These are phyloP conservation scores for Sebastes vulpes DNA, from an alignment of 2,797 vertebrate genomes.

Conservation along the genomic window DNA sequence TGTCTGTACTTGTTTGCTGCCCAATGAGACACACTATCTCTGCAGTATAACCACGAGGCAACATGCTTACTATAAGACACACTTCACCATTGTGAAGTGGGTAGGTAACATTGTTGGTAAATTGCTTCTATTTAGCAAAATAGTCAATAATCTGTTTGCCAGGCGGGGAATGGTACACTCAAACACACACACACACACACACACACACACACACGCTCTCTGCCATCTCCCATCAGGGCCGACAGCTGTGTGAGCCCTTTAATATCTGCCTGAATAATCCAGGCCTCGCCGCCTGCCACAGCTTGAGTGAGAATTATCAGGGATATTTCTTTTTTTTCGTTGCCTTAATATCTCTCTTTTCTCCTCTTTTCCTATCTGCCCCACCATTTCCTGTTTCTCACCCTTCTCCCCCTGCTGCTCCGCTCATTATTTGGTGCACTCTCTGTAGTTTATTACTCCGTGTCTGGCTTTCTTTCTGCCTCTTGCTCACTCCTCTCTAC, in stretches of 20 bases:
- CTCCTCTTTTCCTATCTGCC: background rate
- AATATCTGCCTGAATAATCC: constrained; percentile 74
- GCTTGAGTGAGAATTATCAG: constrained; percentile 19
- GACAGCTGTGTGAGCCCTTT: constrained; percentile 53
- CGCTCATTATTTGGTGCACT: constrained; percentile 37
- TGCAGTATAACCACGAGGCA: background rate
- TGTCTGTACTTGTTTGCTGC: background rate
- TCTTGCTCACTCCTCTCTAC: background rate
- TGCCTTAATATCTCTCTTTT: constrained; percentile 29
- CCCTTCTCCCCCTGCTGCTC: constrained; percentile 15
- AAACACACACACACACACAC: constrained; percentile 8
- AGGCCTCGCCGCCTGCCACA: background rate
- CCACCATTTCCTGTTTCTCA: constrained; percentile 18
- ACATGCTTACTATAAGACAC: background rate
- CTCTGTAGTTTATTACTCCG: constrained; percentile 35
- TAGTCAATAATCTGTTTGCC: background rate
- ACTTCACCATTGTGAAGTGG: background rate
- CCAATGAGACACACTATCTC: background rate
- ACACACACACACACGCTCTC: background rate
- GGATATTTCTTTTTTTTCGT: constrained; percentile 19
- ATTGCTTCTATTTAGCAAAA: constrained; percentile 2
- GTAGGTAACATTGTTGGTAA: background rate
- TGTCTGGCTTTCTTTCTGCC: constrained; percentile 3
- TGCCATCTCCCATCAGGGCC: constrained; percentile 41
- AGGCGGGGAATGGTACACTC: background rate